A percentile compares a stretch with the other conserved stretches of the same genome.
These are phyloP conservation scores for Aix galericulata DNA, from an alignment of 2,113 vertebrate species.

Conservation along the genomic window DNA sequence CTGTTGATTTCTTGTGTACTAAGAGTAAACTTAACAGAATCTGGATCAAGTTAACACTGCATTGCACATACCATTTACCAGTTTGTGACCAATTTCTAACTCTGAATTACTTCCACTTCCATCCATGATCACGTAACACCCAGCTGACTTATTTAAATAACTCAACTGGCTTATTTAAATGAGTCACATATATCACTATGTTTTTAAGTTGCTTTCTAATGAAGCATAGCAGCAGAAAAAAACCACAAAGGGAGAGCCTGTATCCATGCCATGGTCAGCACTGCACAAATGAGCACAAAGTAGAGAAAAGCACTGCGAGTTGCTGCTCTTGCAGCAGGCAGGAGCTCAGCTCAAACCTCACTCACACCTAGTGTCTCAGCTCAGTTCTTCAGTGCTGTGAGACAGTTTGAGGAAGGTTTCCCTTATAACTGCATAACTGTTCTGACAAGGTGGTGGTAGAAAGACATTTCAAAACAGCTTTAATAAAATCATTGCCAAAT, in stretches of 20 bases:
- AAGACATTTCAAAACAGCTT: not conserved
- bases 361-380: not conserved
- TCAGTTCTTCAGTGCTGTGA: not conserved
- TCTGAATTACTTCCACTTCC: not conserved
- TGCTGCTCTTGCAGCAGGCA: not conserved
- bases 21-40: not conserved
- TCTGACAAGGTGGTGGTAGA: not conserved
- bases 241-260: not conserved
- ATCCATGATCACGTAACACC: not conserved
- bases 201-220: not conserved
- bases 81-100: not conserved
- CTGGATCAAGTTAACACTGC: not conserved
- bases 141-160: not conserved
- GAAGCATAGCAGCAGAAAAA: not conserved
- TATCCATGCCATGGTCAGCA: too few relatives aligned
- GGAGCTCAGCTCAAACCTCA: not conserved
- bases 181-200: fast-evolving
- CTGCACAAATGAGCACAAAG: not conserved
- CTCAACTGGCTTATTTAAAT: not conserved
- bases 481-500: not conserved
- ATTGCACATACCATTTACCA: not conserved
- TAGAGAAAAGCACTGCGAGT: not conserved
- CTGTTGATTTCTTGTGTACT: not conserved
- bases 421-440: not conserved
- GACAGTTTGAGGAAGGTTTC: not conserved